Percentiles rank a stretch among this genome's conserved stretches.
Evolutionary conservation across 2,797 vertebrate genomes (phyloP).

Genomic region (Poeciliopsis gracilis): DNA sequence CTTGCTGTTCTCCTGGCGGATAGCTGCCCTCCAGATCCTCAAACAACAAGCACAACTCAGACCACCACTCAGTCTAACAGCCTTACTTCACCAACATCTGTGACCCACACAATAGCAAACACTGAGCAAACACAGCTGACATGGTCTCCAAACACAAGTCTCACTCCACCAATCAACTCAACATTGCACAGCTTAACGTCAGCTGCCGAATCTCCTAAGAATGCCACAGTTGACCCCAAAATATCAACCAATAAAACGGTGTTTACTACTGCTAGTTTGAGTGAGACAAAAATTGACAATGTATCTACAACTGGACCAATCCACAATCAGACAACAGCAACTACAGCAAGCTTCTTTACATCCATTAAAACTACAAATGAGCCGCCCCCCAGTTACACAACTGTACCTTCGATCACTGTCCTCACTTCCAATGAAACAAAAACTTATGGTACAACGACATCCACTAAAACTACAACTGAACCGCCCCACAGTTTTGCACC

Average conservation of each 20-base stretch:
- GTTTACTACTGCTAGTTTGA: not conserved
- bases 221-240: not conserved
- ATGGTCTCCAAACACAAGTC: not conserved
- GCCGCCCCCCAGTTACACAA: too few species aligned
- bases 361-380: not conserved
- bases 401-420: not conserved
- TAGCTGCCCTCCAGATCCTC: conserved; percentile 38
- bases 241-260: not conserved
- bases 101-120: conserved; percentile 14
- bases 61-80: conserved; percentile 2
- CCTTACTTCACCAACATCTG: conserved; percentile 3
- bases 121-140: conserved; percentile 2
- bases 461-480: too few species aligned
- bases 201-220: not conserved
- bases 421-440: not conserved
- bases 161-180: not conserved
- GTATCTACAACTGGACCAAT: not conserved
- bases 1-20: conserved; percentile 66
- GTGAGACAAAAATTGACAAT: not conserved
- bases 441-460: too few species aligned
- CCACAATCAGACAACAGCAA: conserved; percentile 10
- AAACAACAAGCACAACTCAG: not conserved
- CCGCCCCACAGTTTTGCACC: fast-evolving
- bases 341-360: not conserved
- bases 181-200: conserved; percentile 7